phyloP scores from a whole-genome alignment of 2,797 vertebrate species.

The Threskiornis aethiopicus region DNA sequence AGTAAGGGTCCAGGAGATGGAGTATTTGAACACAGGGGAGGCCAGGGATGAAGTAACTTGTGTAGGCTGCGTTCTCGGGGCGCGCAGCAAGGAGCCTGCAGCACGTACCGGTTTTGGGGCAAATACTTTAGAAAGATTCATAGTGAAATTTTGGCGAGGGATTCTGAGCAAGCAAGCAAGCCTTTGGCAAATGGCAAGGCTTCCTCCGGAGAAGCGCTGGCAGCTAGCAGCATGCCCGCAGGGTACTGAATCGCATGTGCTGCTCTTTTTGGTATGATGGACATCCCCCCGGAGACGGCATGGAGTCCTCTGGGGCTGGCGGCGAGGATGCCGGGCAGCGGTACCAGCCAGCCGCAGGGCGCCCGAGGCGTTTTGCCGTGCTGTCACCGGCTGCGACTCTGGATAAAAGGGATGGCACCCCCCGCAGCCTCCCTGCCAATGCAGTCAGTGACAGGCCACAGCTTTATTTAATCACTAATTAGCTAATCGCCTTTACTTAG shows the following conservation, averaged over 20 bases:
- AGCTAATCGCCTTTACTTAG: background rate
- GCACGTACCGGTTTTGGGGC: accelerated
- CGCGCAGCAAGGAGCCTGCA: background rate
- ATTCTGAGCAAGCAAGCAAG: background rate
- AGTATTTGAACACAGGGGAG: background rate
- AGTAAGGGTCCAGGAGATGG: background rate
- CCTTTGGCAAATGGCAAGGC: background rate
- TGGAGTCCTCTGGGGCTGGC: background rate
- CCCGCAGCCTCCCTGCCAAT: background rate
- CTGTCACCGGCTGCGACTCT: background rate
- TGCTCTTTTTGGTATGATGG: background rate
- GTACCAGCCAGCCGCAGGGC: background rate
- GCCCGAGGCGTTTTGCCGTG: background rate
- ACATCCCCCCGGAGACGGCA: background rate
- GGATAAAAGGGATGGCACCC: slow-evolving; percentile 7
- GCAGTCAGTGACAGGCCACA: background rate
- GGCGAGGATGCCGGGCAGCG: background rate
- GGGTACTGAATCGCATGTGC: background rate
- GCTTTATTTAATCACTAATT: slow-evolving; percentile 33
- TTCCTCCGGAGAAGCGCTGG: background rate
- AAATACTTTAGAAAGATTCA: background rate
- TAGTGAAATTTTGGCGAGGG: accelerated
- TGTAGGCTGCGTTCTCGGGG: background rate
- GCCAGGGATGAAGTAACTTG: background rate
- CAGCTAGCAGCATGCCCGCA: background rate